Conservation (phyloP, 2,888 invertebrate genomes). For the Herminia tarsipennalis region DNA sequence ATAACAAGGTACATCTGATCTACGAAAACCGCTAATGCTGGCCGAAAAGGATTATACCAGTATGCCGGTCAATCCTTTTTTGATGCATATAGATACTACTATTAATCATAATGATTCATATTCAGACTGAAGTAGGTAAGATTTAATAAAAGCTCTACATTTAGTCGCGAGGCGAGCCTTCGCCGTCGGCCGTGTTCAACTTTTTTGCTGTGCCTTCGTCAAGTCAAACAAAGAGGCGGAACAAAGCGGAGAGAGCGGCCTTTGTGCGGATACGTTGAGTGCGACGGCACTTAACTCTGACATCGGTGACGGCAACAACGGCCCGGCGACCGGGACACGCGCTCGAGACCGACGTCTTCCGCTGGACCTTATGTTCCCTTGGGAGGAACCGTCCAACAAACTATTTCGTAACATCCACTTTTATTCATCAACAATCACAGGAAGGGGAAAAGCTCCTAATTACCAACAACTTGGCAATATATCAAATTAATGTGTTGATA, state of each 20-base stretch:
- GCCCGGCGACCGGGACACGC: slow-evolving; percentile 42
- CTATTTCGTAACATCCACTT: slow-evolving; percentile 5
- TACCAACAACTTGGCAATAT: slow-evolving; percentile 1
- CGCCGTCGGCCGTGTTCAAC: slow-evolving; percentile 56
- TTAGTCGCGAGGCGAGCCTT: slow-evolving; percentile 47
- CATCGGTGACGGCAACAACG: slow-evolving; percentile 64
- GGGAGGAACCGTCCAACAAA: slow-evolving; percentile 10
- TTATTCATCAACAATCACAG: not conserved
- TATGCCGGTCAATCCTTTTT: slow-evolving; percentile 20
- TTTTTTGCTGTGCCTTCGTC: slow-evolving; percentile 72
- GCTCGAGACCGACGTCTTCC: slow-evolving; percentile 29
- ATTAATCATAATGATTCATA: slow-evolving; percentile 26
- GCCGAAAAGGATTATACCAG: slow-evolving; percentile 26
- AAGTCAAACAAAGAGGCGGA: slow-evolving; percentile 81
- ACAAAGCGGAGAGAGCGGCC: slow-evolving; percentile 81
- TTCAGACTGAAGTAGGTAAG: slow-evolving; percentile 22
- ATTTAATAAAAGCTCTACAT: slow-evolving; percentile 54
- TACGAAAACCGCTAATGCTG: slow-evolving; percentile 25
- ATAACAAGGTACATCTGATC: slow-evolving; percentile 17
- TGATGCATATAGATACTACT: slow-evolving; percentile 12
- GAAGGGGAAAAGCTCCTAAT: not conserved
- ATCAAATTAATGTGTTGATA: slow-evolving; percentile 2
- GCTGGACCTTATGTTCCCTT: slow-evolving; percentile 28
- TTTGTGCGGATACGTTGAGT: slow-evolving; percentile 75
- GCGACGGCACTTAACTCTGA: slow-evolving; percentile 76